phyloP scores from a whole-genome alignment of 2,113 vertebrate genomes.

The Protobothrops mucrosquamatus region DNA sequence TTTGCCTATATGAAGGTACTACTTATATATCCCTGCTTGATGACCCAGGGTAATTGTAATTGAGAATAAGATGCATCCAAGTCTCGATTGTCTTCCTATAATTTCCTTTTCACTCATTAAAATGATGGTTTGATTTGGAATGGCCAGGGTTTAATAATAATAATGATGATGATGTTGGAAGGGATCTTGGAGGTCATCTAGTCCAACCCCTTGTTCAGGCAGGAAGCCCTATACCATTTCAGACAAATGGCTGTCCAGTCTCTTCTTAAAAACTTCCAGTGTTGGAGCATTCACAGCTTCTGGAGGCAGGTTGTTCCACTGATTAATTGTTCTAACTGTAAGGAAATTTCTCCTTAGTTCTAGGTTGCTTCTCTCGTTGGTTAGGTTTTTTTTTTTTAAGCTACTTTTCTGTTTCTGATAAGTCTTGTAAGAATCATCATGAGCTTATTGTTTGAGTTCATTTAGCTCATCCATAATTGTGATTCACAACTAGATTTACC shows the following conservation, averaged over 20 bases:
- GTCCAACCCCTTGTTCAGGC: too few species aligned
- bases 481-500: not conserved
- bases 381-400: not conserved
- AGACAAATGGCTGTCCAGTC: too few species aligned
- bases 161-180: too few species aligned
- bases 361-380: too few species aligned
- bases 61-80: not conserved
- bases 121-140: not conserved
- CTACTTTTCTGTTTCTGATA: not conserved
- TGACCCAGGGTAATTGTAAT: not conserved
- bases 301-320: too few species aligned
- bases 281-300: too few species aligned
- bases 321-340: too few species aligned
- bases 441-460: not conserved
- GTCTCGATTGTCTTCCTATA: not conserved
- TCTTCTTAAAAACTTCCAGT: too few species aligned
- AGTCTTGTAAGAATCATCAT: not conserved
- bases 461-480: not conserved
- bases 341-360: too few species aligned
- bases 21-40: not conserved
- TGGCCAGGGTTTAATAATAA: not conserved
- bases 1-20: constrained; percentile 99
- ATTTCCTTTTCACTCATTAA: not conserved
- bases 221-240: too few species aligned
- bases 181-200: too few species aligned